A percentile compares a stretch with the other conserved stretches of the same genome.
Conservation (phyloP, 2,888 invertebrate genomes). For the Eumacrocentrus americanus region DNA sequence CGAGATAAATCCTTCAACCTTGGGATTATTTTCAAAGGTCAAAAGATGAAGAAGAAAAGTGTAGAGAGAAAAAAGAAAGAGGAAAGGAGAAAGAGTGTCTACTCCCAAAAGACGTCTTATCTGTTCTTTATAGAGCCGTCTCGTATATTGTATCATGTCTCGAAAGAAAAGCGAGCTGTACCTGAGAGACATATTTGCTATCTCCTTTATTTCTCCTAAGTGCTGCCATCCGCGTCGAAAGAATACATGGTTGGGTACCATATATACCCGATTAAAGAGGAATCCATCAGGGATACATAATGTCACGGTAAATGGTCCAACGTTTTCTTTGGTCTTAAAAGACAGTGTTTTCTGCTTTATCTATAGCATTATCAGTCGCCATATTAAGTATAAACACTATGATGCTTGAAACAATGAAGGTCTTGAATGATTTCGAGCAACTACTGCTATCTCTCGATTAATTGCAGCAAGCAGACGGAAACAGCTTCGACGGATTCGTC, state of each 20-base stretch:
- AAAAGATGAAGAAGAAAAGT: too few relatives aligned
- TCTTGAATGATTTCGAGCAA: neutral
- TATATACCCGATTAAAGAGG: neutral
- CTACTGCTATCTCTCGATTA: slow-evolving; percentile 30
- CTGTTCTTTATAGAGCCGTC: neutral
- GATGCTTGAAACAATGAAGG: too few relatives aligned
- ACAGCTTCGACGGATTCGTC: slow-evolving; percentile 26
- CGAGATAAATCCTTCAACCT: neutral
- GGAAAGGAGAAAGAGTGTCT: neutral
- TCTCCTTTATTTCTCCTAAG: slow-evolving; percentile 15
- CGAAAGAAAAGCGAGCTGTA: neutral
- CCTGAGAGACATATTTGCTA: slow-evolving; percentile 4
- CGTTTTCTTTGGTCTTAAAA: slow-evolving; percentile 9
- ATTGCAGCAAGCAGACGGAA: slow-evolving; percentile 26
- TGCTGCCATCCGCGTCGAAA: slow-evolving; percentile 7
- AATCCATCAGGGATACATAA: neutral
- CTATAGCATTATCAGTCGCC: neutral
- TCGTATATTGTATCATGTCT: neutral
- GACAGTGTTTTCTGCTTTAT: neutral
- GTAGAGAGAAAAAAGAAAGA: too few relatives aligned
- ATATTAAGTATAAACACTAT: too few relatives aligned
- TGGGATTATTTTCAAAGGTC: neutral
- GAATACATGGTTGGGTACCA: slow-evolving; percentile 5
- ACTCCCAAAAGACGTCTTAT: slow-evolving; percentile 8
- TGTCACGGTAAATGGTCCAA: neutral